Evolutionary conservation across 37 sponge, comb jelly and placozoan genomes (phyloP).

Genomic region (Diacarnus erythraeanus): DNA sequence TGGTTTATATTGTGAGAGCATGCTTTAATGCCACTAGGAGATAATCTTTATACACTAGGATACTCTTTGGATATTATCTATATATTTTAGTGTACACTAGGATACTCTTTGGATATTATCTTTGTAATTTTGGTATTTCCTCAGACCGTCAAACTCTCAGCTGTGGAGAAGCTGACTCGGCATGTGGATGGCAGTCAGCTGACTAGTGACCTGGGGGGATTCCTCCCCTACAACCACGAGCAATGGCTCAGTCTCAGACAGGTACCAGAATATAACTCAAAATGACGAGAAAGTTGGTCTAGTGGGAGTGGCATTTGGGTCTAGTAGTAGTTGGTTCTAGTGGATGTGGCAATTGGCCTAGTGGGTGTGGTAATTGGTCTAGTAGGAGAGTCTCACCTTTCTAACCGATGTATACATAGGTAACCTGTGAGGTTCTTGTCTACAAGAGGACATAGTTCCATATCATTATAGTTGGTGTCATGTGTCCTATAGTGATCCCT

Average conservation of each 20-base stretch:
- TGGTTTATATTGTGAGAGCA: background rate
- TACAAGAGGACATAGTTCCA: too few relatives aligned
- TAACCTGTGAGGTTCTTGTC: too few relatives aligned
- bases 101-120: background rate
- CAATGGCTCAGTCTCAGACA: slow-evolving; percentile 83
- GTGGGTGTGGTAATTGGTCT: too few relatives aligned
- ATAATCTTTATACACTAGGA: too few relatives aligned
- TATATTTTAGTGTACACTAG: background rate
- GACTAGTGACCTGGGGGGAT: slow-evolving; percentile 75
- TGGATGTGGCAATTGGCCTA: too few relatives aligned
- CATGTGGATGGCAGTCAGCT: slow-evolving; percentile 70
- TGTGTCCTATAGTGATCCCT: too few relatives aligned
- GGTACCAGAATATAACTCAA: slow-evolving; percentile 26
- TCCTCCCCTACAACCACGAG: slow-evolving; percentile 79
- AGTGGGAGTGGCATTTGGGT: too few relatives aligned
- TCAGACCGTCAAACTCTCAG: slow-evolving; percentile 54
- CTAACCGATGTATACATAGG: too few relatives aligned
- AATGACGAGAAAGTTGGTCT: too few relatives aligned
- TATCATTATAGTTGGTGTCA: too few relatives aligned
- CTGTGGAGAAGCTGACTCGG: slow-evolving; percentile 62
- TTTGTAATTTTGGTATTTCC: background rate
- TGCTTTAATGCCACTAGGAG: background rate
- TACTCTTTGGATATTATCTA: background rate
- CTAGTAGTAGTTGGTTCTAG: too few relatives aligned
- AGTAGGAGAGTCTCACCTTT: too few relatives aligned